A percentile compares a stretch with the other conserved stretches of the same genome.
phyloP scores from a whole-genome alignment of 2,113 vertebrate species.

The Corythornis madagascariensis region DNA sequence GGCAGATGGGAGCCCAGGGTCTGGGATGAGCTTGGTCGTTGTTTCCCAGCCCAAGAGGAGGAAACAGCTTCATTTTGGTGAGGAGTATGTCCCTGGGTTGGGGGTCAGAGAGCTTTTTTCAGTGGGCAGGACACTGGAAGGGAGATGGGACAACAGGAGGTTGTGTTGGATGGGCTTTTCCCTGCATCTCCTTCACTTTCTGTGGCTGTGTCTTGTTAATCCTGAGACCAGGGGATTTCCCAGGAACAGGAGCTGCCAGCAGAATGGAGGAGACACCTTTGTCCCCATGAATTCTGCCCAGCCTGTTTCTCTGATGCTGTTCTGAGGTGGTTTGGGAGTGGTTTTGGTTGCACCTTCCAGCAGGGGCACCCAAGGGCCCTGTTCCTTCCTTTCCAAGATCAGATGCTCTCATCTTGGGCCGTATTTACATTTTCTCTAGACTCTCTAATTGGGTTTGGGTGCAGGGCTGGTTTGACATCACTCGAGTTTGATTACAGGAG shows the following conservation, averaged over 20 bases:
- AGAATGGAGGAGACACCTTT: rapidly evolving
- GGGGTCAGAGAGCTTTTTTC: background rate
- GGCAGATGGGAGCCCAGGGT: rapidly evolving
- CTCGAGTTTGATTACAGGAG: background rate
- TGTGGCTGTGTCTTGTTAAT: background rate
- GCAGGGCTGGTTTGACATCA: rapidly evolving
- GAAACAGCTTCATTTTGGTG: rapidly evolving
- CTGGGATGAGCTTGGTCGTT: background rate
- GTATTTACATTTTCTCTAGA: slow-evolving; percentile 10
- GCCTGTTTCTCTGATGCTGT: background rate
- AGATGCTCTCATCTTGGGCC: background rate
- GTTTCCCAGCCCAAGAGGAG: rapidly evolving
- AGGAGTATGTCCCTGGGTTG: background rate
- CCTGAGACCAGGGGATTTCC: background rate
- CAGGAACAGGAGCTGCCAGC: background rate
- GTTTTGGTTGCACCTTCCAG: background rate
- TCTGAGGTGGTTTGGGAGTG: rapidly evolving
- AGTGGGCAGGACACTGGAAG: background rate
- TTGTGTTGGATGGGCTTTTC: background rate
- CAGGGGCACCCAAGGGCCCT: background rate
- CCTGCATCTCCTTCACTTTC: background rate
- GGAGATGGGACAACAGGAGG: rapidly evolving
- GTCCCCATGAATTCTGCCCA: rapidly evolving
- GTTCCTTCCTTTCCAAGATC: background rate
- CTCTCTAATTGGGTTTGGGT: background rate